These are phyloP conservation scores for Peucedramus taeniatus DNA, from an alignment of 2,113 vertebrate species.

Conservation along the genomic window DNA sequence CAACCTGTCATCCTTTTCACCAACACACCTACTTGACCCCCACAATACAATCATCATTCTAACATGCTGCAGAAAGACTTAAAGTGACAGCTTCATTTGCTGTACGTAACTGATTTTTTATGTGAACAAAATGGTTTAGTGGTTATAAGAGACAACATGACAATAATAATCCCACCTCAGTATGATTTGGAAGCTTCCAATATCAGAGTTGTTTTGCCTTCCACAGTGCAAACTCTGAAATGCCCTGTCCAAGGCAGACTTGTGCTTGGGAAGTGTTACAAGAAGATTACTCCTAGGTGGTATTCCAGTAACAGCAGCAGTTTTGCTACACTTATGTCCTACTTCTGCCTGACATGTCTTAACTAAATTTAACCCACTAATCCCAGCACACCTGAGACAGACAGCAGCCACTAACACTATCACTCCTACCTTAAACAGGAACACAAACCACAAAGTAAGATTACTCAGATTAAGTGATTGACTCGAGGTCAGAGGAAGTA, in stretches of 20 bases:
- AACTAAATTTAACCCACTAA: constrained; percentile 64
- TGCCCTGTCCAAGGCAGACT: background rate
- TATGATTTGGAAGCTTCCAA: background rate
- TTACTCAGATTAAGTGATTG: constrained; percentile 48
- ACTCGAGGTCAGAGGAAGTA: constrained; percentile 25
- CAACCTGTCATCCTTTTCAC: background rate
- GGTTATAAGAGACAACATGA: background rate
- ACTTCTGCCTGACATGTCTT: background rate
- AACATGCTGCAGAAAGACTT: background rate
- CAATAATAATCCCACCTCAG: background rate
- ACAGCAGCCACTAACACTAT: background rate
- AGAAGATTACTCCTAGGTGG: background rate
- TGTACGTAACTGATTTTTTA: background rate
- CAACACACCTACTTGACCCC: background rate
- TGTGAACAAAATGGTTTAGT: background rate
- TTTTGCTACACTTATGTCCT: constrained; percentile 9
- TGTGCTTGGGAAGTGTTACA: background rate
- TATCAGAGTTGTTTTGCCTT: background rate
- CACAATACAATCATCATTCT: background rate
- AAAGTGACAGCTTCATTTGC: background rate
- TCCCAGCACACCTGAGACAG: constrained; percentile 51
- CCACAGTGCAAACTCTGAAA: background rate
- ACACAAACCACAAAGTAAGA: constrained; percentile 17
- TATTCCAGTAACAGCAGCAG: background rate
- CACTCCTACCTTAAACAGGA: constrained; percentile 13